A percentile compares a stretch with the other conserved stretches of the same genome.
Evolutionary conservation across 2,113 vertebrate genomes (phyloP).

Genomic region (Hippocampus zosterae): DNA sequence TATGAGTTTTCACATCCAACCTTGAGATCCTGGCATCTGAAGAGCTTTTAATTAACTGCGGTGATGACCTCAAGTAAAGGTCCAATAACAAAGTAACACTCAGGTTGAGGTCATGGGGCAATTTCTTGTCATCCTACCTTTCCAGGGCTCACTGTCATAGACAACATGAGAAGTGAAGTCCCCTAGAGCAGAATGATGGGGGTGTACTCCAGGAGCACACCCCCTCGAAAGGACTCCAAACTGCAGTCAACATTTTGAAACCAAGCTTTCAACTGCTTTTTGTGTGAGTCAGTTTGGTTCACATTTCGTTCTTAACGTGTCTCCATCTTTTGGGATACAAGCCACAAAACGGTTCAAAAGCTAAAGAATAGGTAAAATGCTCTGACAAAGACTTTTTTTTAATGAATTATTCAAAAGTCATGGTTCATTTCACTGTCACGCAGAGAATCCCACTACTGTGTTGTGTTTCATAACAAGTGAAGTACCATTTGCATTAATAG

Average conservation of each 20-base stretch:
- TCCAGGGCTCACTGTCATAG: neutral
- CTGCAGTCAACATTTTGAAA: too few relatives aligned
- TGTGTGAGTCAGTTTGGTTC: neutral
- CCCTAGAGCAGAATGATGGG: too few relatives aligned
- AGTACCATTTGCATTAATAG: conserved; percentile 23
- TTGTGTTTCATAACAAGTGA: conserved; percentile 14
- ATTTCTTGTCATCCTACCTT: neutral
- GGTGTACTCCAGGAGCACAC: neutral
- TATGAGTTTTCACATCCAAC: neutral
- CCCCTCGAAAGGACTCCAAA: neutral
- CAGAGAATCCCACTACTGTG: neutral
- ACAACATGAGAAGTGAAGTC: neutral
- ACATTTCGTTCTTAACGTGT: neutral
- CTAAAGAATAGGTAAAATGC: neutral
- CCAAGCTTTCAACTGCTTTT: too few relatives aligned
- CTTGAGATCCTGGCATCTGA: neutral
- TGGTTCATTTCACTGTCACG: neutral
- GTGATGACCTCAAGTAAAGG: neutral
- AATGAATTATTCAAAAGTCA: neutral
- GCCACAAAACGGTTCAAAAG: neutral
- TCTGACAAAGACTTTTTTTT: neutral
- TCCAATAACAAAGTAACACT: neutral
- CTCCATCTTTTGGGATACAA: neutral
- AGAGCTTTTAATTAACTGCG: neutral
- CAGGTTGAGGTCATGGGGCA: neutral